Base-by-base conservation (phyloP, 2,113 vertebrate genomes). In the Sinocyclocheilus grahami region DNA sequence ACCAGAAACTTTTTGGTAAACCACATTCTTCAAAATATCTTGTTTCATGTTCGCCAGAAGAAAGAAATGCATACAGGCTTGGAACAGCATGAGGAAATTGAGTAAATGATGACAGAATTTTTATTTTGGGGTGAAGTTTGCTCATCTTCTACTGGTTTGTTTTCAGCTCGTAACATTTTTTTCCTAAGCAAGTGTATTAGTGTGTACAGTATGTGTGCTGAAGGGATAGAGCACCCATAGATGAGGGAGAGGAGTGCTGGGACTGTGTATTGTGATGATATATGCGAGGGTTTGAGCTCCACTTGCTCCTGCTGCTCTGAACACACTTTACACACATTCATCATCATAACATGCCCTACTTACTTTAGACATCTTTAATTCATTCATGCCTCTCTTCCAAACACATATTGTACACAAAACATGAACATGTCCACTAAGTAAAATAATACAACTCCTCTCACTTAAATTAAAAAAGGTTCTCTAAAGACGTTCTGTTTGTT, bases 331-430 rank as follows among this genome's bases (percentile, higher is more conserved):
- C 10, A 87, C 86, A 80, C 76, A 83, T 83, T 88, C 78, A 90
- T 87, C 62, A 87, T 89, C 46, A 82, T 65, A 88, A 80, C 83
- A 86, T 88, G 85, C n/a, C 88, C 86, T 84, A 88, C 84, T 91
- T 90, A 85, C 63, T 78, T 86, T 85, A 86, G 84, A 84, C 83
- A 87, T 87, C 76, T 87, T 89, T 89, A 87, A 90, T 91, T 86
- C 80, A 87, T 89, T 86, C 58, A 85, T 30, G 20, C 18, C 60
- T 69, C 67, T 78, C 51, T 72, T 80, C 46, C 55, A 53, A 42
- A 79, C 74, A 79, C 53, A 83, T 20, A 18, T 4, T 55, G 1
- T 55, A 53, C 85, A 82, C 87, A 76, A 42, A 39, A 67, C 27
- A 30, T 30, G 27, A 67, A 33, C 16, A 33, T 33, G 30, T 67